phyloP scores from a whole-genome alignment of 2,797 vertebrate genomes.

The Dallia pectoralis region DNA sequence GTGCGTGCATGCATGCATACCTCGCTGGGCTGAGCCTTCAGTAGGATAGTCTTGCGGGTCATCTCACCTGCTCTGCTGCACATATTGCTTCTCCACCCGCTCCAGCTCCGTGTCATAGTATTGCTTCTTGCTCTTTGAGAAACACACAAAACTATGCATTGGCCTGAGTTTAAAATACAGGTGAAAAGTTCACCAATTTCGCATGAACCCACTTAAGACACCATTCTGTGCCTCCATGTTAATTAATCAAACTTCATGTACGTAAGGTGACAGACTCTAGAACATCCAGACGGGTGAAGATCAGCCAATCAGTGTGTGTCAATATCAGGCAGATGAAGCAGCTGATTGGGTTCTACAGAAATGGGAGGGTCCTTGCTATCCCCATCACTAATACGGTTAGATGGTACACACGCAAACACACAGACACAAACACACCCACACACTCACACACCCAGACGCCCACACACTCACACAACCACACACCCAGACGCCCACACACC shows the following conservation, averaged over 20 bases:
- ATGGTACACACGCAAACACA: not conserved
- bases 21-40: constrained; percentile 59
- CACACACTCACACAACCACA: too few relatives aligned
- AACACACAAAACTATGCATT: not conserved
- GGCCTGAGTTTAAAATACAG: not conserved
- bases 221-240: not conserved
- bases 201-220: not conserved
- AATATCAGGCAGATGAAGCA: too few relatives aligned
- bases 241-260: not conserved
- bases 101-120: constrained; percentile 72
- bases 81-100: constrained; percentile 55
- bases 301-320: too few relatives aligned
- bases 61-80: constrained; percentile 59
- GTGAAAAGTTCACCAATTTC: not conserved
- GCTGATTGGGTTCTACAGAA: too few relatives aligned
- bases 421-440: too few relatives aligned
- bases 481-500: too few relatives aligned
- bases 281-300: too few relatives aligned
- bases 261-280: not conserved
- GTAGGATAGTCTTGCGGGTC: constrained; percentile 35
- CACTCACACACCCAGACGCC: too few relatives aligned
- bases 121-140: constrained; percentile 69
- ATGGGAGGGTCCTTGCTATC: too few relatives aligned
- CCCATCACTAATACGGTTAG: too few relatives aligned
- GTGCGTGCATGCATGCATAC: constrained; percentile 33